A percentile compares a stretch with the other conserved stretches of the same genome.
Evolutionary conservation across 1,140 invertebrate species (phyloP).

Genomic region (Zaprionus tsacasi): DNA sequence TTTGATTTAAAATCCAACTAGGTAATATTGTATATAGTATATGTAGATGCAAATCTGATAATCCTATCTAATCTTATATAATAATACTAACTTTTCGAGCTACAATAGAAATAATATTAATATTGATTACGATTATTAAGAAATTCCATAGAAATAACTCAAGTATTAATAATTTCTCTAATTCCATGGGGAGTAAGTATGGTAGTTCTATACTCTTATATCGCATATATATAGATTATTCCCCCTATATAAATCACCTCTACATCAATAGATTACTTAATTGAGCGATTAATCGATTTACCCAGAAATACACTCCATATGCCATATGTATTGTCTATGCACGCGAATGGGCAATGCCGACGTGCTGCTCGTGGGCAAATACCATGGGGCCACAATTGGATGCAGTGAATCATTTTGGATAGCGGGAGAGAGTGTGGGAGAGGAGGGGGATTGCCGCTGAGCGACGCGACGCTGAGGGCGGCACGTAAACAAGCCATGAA

Average conservation of each 20-base stretch:
- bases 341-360: conserved; percentile 16
- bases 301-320: not conserved
- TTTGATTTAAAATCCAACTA: too few relatives aligned
- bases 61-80: too few relatives aligned
- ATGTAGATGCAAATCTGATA: too few relatives aligned
- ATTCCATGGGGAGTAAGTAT: too few relatives aligned
- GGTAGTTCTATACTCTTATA: too few relatives aligned
- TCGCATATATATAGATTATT: not conserved
- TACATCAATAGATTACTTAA: not conserved
- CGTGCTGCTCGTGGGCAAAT: conserved; percentile 1
- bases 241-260: not conserved
- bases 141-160: too few relatives aligned
- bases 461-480: conserved; percentile 14
- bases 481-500: conserved; percentile 67
- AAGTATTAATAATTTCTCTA: too few relatives aligned
- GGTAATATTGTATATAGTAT: too few relatives aligned
- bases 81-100: too few relatives aligned
- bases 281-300: not conserved
- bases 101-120: too few relatives aligned
- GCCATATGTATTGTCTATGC: not conserved
- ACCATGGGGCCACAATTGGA: conserved; percentile 18
- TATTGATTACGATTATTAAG: too few relatives aligned
- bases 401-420: conserved; percentile 43
- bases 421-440: too few relatives aligned
- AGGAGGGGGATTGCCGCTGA: not conserved